A percentile compares a stretch with the other conserved stretches of the same genome.
Evolutionary conservation across 2,113 vertebrate species (phyloP).

Genomic region (Ochotona curzoniae): DNA sequence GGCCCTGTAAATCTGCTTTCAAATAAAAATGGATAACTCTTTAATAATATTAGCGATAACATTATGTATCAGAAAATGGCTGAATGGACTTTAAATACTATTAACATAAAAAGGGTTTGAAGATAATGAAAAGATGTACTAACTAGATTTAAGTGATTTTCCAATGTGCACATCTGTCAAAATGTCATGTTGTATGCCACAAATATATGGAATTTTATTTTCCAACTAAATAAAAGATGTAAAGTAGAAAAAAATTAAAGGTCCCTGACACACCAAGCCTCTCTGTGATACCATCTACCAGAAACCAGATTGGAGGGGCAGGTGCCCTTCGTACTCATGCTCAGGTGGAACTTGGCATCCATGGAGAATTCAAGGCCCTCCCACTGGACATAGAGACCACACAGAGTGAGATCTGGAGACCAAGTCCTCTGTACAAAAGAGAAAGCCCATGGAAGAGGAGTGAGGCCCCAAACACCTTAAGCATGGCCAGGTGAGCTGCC

Average conservation of each 20-base stretch:
- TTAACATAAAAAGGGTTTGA: not conserved
- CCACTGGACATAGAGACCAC: not conserved
- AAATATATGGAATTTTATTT: not conserved
- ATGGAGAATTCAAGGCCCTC: not conserved
- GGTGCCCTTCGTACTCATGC: not conserved
- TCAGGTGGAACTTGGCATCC: not conserved
- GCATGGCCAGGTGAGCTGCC: fast-evolving
- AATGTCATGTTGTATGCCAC: not conserved
- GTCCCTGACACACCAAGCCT: not conserved
- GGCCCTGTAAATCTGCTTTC: too few relatives aligned
- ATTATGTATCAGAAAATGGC: too few relatives aligned
- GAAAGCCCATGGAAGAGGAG: not conserved
- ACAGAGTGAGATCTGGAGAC: fast-evolving
- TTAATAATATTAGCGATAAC: too few relatives aligned
- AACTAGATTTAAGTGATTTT: not conserved
- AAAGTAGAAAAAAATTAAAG: not conserved
- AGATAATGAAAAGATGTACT: not conserved
- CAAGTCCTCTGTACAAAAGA: not conserved
- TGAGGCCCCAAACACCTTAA: not conserved
- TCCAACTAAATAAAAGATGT: not conserved
- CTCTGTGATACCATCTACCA: not conserved
- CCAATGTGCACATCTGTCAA: not conserved
- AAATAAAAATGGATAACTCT: too few relatives aligned
- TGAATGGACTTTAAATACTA: not conserved
- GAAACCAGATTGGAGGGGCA: not conserved